Base-by-base conservation (phyloP, 2,797 vertebrate genomes). In the Netta rufina region DNA sequence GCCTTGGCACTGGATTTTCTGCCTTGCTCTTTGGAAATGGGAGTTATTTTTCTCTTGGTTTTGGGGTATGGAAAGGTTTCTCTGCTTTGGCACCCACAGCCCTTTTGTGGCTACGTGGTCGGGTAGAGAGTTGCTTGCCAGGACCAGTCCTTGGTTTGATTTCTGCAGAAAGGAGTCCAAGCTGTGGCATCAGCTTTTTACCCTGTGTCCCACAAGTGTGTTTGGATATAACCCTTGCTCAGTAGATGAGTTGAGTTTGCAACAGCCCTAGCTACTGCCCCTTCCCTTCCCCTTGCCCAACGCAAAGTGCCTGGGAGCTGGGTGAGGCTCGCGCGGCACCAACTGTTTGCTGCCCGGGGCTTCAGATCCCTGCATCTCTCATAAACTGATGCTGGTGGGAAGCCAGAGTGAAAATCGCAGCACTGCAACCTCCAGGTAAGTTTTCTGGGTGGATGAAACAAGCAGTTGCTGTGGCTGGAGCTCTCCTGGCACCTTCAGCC, bases 351-450 rank as follows among this genome's bases (percentile, higher is more conserved):
- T 51, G 28, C 66, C 77, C 16, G 38, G 91, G 79, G 74, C 21
- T 90, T 78, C 43, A 30, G 17, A 32, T 73, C 71, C 73, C 47
- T 66, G 28, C 12, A 14, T 53, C 74, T 89, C 65, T 85, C 67
- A 77, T n/a, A 78, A 85, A 83, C 72, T 36, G 77, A 17, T 71
- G 77, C 54, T 75, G 70, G 13, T 43, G 41, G 49, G 74, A 95
- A 80, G 24, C 45, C 80, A 58, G 83, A 75, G 69, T 53, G 61
- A 69, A 90, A 80, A 25, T 33, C 32, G 4, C 38, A 79, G 69
- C 24, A 10, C 24, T 89, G 64, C 80, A 69, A 24, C 41, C 45
- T 83, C 53, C 90, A 94, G 95, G 93, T 96, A 92, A 95, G 95
- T 94, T 61, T 81, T 66, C 74, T 57, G 72, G 54, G 25, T 65